phyloP scores from a whole-genome alignment of 2,888 invertebrate genomes.

The Metalampra italica region DNA sequence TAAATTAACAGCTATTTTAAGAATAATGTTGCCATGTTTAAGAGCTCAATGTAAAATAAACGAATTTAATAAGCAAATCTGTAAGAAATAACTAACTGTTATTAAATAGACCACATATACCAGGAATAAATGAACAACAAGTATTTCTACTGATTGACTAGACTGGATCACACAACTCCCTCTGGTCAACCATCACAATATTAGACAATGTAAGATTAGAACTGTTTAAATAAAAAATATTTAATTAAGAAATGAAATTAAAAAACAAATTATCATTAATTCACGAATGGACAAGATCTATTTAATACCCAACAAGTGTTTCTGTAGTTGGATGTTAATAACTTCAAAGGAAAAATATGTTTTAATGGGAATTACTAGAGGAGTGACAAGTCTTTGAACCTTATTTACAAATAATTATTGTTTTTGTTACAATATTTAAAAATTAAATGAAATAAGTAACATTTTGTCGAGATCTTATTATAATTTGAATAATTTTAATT shows the following conservation, averaged over 20 bases:
- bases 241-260: not conserved
- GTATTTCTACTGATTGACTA: slow-evolving; percentile 28
- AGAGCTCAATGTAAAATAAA: no score
- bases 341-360: no score
- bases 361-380: no score
- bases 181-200: slow-evolving; percentile 52
- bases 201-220: slow-evolving; percentile 12
- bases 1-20: no score
- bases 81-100: not conserved
- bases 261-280: not conserved
- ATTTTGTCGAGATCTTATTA: no score
- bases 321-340: slow-evolving; percentile 1
- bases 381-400: no score
- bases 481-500: no score
- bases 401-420: no score
- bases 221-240: not conserved
- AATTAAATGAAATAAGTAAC: no score
- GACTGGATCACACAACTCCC: slow-evolving; percentile 21
- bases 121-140: slow-evolving; percentile 21
- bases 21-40: no score
- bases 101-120: not conserved
- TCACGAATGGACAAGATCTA: not conserved
- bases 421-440: no score
- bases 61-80: no score
- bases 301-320: slow-evolving; percentile 34